These are phyloP conservation scores for Emydura subglobosa DNA, from an alignment of 2,113 vertebrate species.

Conservation along the genomic window DNA sequence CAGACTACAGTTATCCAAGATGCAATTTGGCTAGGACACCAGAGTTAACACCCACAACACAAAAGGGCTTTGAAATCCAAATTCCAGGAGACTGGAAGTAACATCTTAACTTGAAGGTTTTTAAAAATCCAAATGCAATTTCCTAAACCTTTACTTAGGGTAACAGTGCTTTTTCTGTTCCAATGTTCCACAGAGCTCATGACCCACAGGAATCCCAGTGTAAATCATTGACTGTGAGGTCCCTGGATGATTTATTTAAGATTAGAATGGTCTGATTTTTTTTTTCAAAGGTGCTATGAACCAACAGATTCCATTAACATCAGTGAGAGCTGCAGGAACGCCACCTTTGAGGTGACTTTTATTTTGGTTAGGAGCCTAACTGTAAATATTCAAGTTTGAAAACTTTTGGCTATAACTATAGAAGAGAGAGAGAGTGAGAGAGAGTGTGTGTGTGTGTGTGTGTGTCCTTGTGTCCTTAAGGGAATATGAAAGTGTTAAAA, in stretches of 20 bases:
- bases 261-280: neutral
- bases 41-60: neutral
- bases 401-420: neutral
- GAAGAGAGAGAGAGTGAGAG: neutral
- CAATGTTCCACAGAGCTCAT: neutral
- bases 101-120: neutral
- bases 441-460: too few relatives aligned
- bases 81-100: neutral
- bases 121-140: neutral
- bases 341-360: neutral
- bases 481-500: neutral
- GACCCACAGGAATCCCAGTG: neutral
- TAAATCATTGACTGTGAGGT: neutral
- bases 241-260: neutral
- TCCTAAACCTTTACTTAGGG: neutral
- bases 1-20: neutral
- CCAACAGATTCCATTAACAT: fast-evolving
- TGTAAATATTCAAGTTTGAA: neutral
- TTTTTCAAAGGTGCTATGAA: neutral
- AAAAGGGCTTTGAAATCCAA: neutral
- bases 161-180: neutral
- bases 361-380: neutral
- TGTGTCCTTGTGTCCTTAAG: neutral
- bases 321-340: neutral
- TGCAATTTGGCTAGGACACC: neutral